Percentiles rank a stretch among this genome's conserved stretches.
Evolutionary conservation across 2,797 vertebrate species (phyloP).

Genomic region (Sarcoramphus papa): DNA sequence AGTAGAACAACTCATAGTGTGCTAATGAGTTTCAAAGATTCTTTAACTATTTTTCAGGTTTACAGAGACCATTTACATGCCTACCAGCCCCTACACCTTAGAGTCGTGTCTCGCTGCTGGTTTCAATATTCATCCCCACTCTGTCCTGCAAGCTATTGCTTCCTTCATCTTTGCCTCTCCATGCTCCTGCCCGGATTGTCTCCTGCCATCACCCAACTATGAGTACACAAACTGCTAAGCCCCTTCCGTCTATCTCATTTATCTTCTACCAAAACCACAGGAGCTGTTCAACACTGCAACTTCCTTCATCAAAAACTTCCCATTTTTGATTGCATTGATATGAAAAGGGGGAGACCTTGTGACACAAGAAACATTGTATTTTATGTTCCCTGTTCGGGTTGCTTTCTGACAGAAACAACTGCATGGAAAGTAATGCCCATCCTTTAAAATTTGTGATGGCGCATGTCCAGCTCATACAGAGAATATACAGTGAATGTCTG

Average conservation of each 20-base stretch:
- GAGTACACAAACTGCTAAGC: not conserved
- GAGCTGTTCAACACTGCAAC: not conserved
- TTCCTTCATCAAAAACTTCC: not conserved
- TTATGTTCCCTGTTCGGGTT: not conserved
- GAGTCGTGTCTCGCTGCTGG: not conserved
- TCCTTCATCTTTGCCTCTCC: not conserved
- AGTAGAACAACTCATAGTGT: not conserved
- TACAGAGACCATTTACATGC: not conserved
- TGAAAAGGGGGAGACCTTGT: not conserved
- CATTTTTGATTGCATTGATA: accelerated
- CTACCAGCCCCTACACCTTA: not conserved
- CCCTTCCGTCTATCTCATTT: not conserved
- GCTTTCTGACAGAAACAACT: not conserved
- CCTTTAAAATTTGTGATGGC: not conserved
- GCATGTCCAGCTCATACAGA: not conserved
- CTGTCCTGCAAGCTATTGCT: not conserved
- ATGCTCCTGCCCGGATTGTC: not conserved
- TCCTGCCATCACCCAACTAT: not conserved
- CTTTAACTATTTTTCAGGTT: not conserved
- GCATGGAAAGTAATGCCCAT: not conserved
- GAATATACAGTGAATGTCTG: not conserved
- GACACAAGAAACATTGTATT: not conserved
- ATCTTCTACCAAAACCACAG: not conserved
- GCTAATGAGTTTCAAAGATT: not conserved
- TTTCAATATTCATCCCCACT: not conserved